Conservation (phyloP, 2,113 vertebrate species). For the Vimba vimba region DNA sequence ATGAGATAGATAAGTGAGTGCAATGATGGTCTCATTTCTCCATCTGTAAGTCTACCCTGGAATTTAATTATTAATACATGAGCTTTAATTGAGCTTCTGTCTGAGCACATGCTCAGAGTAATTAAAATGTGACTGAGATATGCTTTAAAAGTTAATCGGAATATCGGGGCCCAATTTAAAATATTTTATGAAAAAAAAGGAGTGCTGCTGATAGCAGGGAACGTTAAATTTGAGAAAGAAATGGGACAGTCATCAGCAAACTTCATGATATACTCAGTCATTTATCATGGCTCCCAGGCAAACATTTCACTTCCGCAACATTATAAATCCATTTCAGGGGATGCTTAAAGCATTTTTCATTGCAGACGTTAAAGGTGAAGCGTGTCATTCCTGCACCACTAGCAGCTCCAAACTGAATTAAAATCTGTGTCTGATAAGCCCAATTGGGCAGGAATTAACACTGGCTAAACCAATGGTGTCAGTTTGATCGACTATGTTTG, state of each 20-base stretch:
- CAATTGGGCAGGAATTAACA: neutral
- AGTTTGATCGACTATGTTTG: neutral
- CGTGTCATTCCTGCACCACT: neutral
- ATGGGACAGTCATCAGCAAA: slow-evolving; percentile 43
- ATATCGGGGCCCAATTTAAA: slow-evolving; percentile 47
- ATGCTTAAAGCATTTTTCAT: slow-evolving; percentile 47
- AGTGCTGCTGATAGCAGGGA: neutral
- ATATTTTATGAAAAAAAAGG: slow-evolving; percentile 38
- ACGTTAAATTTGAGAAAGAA: slow-evolving; percentile 45
- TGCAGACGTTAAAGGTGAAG: slow-evolving; percentile 33
- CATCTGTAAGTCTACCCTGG: slow-evolving; percentile 49
- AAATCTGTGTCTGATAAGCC: neutral
- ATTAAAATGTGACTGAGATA: slow-evolving; percentile 61
- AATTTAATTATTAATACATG: slow-evolving; percentile 61
- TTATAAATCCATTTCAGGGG: slow-evolving; percentile 34
- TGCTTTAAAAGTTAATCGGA: slow-evolving; percentile 58
- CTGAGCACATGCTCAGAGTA: slow-evolving; percentile 55
- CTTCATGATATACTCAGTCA: slow-evolving; percentile 26
- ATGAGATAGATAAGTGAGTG: slow-evolving; percentile 55
- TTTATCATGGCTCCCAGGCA: slow-evolving; percentile 40
- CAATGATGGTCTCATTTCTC: slow-evolving; percentile 52
- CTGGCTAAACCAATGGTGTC: neutral
- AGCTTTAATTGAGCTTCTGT: slow-evolving; percentile 62
- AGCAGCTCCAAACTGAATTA: neutral
- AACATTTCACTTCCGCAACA: slow-evolving; percentile 37